Conservation (phyloP, 2,797 vertebrate genomes). For the Epinephelus awoara region DNA sequence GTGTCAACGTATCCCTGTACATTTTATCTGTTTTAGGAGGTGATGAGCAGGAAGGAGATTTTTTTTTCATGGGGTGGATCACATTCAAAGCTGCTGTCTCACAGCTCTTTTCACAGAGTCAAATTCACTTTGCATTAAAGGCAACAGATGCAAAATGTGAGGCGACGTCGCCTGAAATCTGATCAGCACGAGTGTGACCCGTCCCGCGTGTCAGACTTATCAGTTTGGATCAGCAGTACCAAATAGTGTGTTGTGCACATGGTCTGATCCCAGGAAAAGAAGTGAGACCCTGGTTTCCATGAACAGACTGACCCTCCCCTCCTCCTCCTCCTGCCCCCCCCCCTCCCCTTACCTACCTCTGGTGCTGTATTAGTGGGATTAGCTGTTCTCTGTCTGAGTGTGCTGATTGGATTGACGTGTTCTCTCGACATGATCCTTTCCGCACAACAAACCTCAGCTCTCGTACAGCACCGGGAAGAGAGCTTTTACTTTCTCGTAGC, state of each 20-base stretch:
- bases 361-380: slow-evolving; percentile 73
- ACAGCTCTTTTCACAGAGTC: slow-evolving; percentile 8
- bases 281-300: slow-evolving; percentile 62
- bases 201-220: slow-evolving; percentile 28
- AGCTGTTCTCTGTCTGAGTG: slow-evolving; percentile 78
- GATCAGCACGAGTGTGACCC: slow-evolving; percentile 34
- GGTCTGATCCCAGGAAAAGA: slow-evolving; percentile 66
- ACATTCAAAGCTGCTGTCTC: background rate
- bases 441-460: slow-evolving; percentile 50
- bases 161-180: slow-evolving; percentile 19
- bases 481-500: background rate
- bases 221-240: slow-evolving; percentile 39
- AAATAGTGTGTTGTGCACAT: slow-evolving; percentile 16
- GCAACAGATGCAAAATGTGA: slow-evolving; percentile 24
- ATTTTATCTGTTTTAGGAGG: background rate
- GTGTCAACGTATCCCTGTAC: slow-evolving; percentile 9
- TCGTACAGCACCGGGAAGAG: background rate
- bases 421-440: slow-evolving; percentile 63
- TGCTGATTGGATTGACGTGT: slow-evolving; percentile 72
- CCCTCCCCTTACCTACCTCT: slow-evolving; percentile 29
- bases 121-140: slow-evolving; percentile 14
- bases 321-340: too few species aligned
- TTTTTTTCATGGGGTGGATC: slow-evolving; percentile 1
- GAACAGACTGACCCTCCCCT: slow-evolving; percentile 50
- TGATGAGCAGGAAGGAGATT: background rate